These are phyloP conservation scores for Sinopyrophorus schimmeli DNA, from an alignment of 2,888 invertebrate genomes.

Conservation along the genomic window DNA sequence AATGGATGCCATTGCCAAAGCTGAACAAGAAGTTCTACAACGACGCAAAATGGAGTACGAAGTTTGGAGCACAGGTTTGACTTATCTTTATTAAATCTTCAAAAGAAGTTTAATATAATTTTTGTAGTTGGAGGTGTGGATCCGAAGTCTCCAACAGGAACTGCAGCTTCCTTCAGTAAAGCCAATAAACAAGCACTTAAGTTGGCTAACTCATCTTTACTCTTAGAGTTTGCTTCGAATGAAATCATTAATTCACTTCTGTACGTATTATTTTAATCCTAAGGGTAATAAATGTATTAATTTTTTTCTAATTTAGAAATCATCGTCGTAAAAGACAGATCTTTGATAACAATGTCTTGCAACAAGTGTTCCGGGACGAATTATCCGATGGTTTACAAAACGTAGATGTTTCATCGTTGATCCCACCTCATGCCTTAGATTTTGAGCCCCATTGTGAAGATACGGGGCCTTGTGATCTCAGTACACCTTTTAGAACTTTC, in stretches of 20 bases:
- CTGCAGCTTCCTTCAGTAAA: conserved; percentile 88
- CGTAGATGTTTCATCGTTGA: conserved; percentile 74
- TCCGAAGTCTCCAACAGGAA: conserved; percentile 83
- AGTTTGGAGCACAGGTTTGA: conserved; percentile 74
- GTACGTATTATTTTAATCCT: conserved; percentile 38
- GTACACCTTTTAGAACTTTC: conserved; percentile 70
- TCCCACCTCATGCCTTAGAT: conserved; percentile 65
- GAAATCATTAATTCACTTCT: conserved; percentile 74
- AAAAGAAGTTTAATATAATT: background rate
- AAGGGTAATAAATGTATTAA: background rate
- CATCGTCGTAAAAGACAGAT: conserved; percentile 72
- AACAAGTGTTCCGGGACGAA: conserved; percentile 64
- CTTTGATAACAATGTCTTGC: conserved; percentile 67
- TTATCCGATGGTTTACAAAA: conserved; percentile 77
- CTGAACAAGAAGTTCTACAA: conserved; percentile 74
- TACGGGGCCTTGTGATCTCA: conserved; percentile 70
- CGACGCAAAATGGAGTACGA: conserved; percentile 80
- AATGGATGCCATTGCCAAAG: conserved; percentile 75
- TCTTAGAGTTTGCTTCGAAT: conserved; percentile 85
- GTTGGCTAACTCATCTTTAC: conserved; percentile 82
- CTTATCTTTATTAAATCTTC: background rate
- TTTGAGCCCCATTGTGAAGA: conserved; percentile 75
- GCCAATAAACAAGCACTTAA: conserved; percentile 82
- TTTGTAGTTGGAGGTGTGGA: conserved; percentile 75
- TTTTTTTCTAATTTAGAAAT: conserved; percentile 44